Percentiles rank a stretch among this genome's conserved stretches.
Evolutionary conservation across 2,113 vertebrate genomes (phyloP).

Genomic region (cattle (Bos taurus)): ARS-UCD2.0 NC_037330.1:9989001-9989500

Average conservation of each 20-base stretch:
- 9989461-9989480: background rate
- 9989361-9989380: background rate
- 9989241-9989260: background rate
- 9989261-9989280: background rate
- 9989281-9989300: background rate
- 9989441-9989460: background rate
- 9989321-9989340: background rate
- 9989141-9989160: background rate
- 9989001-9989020: background rate
- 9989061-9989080: background rate
- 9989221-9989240: background rate
- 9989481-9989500: background rate
- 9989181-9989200: background rate
- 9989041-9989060: background rate
- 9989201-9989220: background rate
- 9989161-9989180: background rate
- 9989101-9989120: background rate
- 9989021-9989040: background rate
- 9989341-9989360: background rate
- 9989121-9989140: background rate
- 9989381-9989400: background rate
- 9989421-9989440: background rate
- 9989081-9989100: background rate
- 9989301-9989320: background rate
- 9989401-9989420: background rate